A percentile compares a stretch with the other conserved stretches of the same genome.
Evolutionary conservation across 2,113 vertebrate genomes (phyloP).

Genomic region (Sinocyclocheilus rhinocerous): DNA sequence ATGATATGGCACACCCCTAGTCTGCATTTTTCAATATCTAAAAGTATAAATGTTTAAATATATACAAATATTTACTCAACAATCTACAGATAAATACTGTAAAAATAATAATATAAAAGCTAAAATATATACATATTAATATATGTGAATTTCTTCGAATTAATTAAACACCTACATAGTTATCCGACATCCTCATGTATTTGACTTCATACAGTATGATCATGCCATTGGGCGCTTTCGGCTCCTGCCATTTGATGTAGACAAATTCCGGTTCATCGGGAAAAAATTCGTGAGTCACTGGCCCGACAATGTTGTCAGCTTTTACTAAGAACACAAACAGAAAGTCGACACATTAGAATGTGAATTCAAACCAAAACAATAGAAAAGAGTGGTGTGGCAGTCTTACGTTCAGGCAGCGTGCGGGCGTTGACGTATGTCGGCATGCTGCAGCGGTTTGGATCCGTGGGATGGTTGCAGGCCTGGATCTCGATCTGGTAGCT

Average conservation of each 20-base stretch:
- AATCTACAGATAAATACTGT: no score
- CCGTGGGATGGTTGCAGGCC: constrained; percentile 86
- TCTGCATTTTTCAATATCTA: no score
- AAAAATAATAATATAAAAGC: not conserved
- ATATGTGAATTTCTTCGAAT: not conserved
- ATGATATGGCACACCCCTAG: no score
- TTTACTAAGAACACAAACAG: constrained; percentile 75
- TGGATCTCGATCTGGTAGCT: constrained; percentile 97
- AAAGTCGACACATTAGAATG: not conserved
- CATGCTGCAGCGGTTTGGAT: constrained; percentile 83
- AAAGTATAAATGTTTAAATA: no score
- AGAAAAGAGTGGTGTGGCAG: not conserved
- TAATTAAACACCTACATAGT: constrained; percentile 78
- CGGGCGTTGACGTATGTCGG: constrained; percentile 89
- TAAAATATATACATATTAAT: no score
- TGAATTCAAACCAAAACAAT: not conserved
- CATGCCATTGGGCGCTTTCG: constrained; percentile 88
- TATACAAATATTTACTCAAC: no score
- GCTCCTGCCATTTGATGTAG: constrained; percentile 87
- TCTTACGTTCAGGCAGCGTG: constrained; percentile 91
- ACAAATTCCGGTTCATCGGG: constrained; percentile 80
- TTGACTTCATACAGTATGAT: constrained; percentile 95
- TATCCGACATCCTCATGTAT: constrained; percentile 85
- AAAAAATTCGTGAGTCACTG: constrained; percentile 82
- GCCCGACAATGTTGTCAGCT: constrained; percentile 86